These are phyloP conservation scores for Fistularia tabacaria DNA, from an alignment of 2,797 vertebrate species.

Conservation along the genomic window DNA sequence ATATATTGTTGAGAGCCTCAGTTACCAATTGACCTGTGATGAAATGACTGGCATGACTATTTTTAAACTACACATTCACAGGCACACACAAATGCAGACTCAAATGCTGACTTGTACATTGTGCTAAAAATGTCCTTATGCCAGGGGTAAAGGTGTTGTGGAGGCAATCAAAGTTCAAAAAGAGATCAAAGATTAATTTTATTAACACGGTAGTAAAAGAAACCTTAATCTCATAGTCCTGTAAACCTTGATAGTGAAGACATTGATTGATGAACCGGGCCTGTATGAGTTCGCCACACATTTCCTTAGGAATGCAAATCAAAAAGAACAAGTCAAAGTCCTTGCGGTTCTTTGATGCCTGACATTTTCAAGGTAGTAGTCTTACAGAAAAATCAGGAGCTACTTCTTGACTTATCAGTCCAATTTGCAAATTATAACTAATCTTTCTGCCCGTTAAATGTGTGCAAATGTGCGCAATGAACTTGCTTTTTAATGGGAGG, in stretches of 20 bases:
- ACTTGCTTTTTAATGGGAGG: background rate
- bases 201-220: conserved; percentile 24
- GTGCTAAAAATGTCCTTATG: conserved; percentile 2
- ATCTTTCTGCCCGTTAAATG: background rate
- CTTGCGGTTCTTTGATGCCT: background rate
- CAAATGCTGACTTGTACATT: conserved; percentile 6
- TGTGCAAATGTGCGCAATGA: background rate
- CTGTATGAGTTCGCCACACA: conserved; percentile 9
- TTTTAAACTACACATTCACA: conserved; percentile 3
- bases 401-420: background rate
- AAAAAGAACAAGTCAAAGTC: background rate
- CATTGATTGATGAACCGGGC: conserved; percentile 28
- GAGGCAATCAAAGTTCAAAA: conserved; percentile 39
- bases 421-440: background rate
- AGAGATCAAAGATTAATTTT: conserved; percentile 42
- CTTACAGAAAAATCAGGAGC: too few relatives aligned
- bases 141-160: conserved; percentile 1
- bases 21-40: background rate
- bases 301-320: conserved; percentile 1
- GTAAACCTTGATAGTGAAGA: conserved; percentile 23
- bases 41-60: background rate
- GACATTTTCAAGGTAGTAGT: background rate
- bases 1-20: too few relatives aligned
- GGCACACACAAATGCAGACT: conserved; percentile 3
- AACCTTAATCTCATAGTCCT: conserved; percentile 17